These are phyloP conservation scores for Ataeniobius toweri DNA, from an alignment of 2,797 vertebrate species.

Conservation along the genomic window DNA sequence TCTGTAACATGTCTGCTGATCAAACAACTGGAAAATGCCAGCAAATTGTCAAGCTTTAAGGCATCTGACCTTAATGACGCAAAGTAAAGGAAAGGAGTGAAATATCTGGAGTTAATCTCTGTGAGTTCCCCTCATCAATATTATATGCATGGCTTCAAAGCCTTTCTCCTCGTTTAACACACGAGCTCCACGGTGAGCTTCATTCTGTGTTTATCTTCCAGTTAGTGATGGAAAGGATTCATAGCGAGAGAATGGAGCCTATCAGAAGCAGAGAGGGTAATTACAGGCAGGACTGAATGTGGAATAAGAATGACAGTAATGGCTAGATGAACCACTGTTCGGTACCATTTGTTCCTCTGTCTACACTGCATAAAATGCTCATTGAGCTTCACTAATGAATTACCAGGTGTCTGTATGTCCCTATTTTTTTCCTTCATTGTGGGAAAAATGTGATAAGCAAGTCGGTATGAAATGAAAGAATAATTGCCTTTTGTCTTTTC, in stretches of 20 bases:
- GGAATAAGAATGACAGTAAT: slow-evolving; percentile 68
- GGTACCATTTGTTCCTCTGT: slow-evolving; percentile 60
- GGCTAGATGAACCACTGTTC: slow-evolving; percentile 54
- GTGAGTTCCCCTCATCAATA: slow-evolving; percentile 66
- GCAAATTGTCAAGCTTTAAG: slow-evolving; percentile 49
- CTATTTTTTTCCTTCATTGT: not conserved
- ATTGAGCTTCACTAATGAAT: slow-evolving; percentile 53
- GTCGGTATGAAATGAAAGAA: slow-evolving; percentile 22
- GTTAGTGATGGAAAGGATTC: slow-evolving; percentile 35
- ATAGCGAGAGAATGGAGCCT: slow-evolving; percentile 43
- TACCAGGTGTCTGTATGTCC: slow-evolving; percentile 31
- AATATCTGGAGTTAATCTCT: slow-evolving; percentile 61
- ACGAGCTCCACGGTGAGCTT: slow-evolving; percentile 49
- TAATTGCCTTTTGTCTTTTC: slow-evolving; percentile 21
- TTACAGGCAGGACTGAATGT: slow-evolving; percentile 52
- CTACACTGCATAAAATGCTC: slow-evolving; percentile 57
- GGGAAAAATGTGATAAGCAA: slow-evolving; percentile 21
- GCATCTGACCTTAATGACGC: slow-evolving; percentile 65
- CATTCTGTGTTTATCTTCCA: slow-evolving; percentile 61
- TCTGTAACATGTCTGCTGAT: slow-evolving; percentile 40
- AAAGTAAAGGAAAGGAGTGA: slow-evolving; percentile 69
- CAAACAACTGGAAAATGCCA: slow-evolving; percentile 47
- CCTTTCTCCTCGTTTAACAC: slow-evolving; percentile 41
- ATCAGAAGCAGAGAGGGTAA: slow-evolving; percentile 54
- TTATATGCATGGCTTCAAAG: slow-evolving; percentile 66